Evolutionary conservation across 2,113 vertebrate species (phyloP), one percentile per base, ranked within the genome.

Genomic region (Euleptes europaea): DNA sequence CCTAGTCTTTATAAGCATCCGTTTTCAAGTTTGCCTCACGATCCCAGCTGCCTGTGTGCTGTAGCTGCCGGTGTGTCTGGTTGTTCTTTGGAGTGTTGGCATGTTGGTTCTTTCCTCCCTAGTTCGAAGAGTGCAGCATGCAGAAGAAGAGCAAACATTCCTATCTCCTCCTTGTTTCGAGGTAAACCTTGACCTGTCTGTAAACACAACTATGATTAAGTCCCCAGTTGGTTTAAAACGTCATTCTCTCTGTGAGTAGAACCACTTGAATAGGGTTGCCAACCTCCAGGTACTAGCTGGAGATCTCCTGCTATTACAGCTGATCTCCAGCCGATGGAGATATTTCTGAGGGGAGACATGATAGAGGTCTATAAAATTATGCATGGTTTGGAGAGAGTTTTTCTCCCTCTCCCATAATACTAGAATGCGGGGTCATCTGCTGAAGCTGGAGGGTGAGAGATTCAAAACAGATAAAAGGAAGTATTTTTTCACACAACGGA

Each of bases 1-100:
- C 88, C 72, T 88, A n/a, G 73, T 66, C 92, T 92, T 92, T 86
- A 79, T 89, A 90, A 90, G 80, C 82, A 80, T 70, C 78, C 66
- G 19, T 80, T 63, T 84, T 23, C 66, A 88, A 88, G 47, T 89
- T 89, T 82, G 1, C 83, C 82, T 87, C 0, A 0, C 54, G 66
- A 78, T n/a, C 82, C 91, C 72, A 84, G 44, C 67, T 73, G 54
- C 51, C 71, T 81, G 5, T 84, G 69, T 67, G 54, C 21, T 0
- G 0, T 77, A 88, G 65, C 88, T 77, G 54, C 51, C 14, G 3
- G 10, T 80, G 6, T 26, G 60, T 28, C 23, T 11, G 26, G 23
- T 63, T 1, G 23, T 63, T 63, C 23, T 63, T 63, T 57, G 21
- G 26, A 7, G 7, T 63, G 19, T 60, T 74, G 72, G 47, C 87